Percentiles rank a stretch among this genome's conserved stretches.
These are phyloP conservation scores for Pristionchus maxplancki DNA, from an alignment of 2,888 invertebrate genomes.

Conservation along the genomic window DNA sequence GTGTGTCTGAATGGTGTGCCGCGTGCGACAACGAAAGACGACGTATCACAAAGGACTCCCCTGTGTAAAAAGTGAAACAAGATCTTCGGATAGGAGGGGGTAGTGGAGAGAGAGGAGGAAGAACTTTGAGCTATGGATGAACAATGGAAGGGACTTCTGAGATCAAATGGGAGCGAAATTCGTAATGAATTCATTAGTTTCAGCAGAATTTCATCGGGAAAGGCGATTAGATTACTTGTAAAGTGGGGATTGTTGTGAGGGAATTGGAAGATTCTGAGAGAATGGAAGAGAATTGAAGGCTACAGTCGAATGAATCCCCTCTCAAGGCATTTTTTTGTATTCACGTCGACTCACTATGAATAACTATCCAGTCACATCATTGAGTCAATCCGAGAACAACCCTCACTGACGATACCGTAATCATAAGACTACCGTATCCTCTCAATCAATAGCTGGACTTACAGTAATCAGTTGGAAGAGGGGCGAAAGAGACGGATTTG, in stretches of 20 bases:
- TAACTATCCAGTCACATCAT: not conserved
- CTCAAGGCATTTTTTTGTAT: not conserved
- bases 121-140: not conserved
- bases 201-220: not conserved
- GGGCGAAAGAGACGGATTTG: constrained; percentile 50
- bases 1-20: not conserved
- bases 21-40: not conserved
- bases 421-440: not conserved
- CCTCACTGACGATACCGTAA: not conserved
- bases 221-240: not conserved
- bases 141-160: not conserved
- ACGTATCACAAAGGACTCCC: constrained; percentile 13
- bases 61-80: constrained; percentile 31
- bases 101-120: not conserved
- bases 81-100: constrained; percentile 35
- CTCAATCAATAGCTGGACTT: not conserved
- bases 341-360: not conserved
- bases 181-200: not conserved
- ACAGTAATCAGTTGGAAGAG: constrained; percentile 49
- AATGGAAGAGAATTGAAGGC: not conserved
- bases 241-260: constrained; percentile 4
- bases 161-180: not conserved
- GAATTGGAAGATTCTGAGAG: not conserved
- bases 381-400: not conserved
- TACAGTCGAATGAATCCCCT: not conserved